phyloP scores from a whole-genome alignment of 2,888 invertebrate genomes.

The Archips xylosteana region DNA sequence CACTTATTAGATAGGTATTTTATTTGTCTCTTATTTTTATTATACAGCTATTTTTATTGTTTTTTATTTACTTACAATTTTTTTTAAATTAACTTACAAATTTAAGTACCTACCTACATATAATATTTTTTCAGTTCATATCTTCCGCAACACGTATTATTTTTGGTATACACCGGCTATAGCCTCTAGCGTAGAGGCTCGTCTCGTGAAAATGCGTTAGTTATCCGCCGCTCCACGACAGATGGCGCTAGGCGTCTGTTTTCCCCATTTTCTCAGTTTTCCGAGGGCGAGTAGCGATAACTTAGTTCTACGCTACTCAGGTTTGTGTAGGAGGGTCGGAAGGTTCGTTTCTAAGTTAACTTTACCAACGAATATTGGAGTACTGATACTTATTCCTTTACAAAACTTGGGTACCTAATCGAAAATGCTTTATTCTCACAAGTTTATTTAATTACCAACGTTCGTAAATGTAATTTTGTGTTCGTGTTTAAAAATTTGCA shows the following conservation, averaged over 20 bases:
- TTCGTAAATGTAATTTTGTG: too few relatives aligned
- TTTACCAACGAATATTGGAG: neutral
- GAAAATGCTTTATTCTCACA: neutral
- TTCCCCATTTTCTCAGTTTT: constrained; percentile 67
- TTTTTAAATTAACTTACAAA: too few relatives aligned
- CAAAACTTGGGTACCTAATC: neutral
- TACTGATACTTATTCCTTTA: neutral
- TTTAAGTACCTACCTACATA: too few relatives aligned
- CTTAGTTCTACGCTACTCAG: constrained; percentile 25
- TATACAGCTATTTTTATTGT: too few relatives aligned
- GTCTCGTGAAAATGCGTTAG: constrained; percentile 35
- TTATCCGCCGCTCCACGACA: constrained; percentile 68
- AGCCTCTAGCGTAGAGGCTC: neutral
- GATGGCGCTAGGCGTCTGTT: constrained; percentile 72
- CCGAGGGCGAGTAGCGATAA: constrained; percentile 43
- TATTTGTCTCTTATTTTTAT: too few relatives aligned
- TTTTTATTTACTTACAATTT: too few relatives aligned
- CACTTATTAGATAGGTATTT: too few relatives aligned
- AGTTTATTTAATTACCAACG: neutral
- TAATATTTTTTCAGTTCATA: too few relatives aligned
- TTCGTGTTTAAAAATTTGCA: too few relatives aligned
- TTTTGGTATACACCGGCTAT: neutral
- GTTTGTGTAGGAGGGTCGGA: neutral
- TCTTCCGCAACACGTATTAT: neutral
- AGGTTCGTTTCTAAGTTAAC: constrained; percentile 24